Evolutionary conservation across 2,888 invertebrate genomes (phyloP).

Genomic region (Spisula solida): DNA sequence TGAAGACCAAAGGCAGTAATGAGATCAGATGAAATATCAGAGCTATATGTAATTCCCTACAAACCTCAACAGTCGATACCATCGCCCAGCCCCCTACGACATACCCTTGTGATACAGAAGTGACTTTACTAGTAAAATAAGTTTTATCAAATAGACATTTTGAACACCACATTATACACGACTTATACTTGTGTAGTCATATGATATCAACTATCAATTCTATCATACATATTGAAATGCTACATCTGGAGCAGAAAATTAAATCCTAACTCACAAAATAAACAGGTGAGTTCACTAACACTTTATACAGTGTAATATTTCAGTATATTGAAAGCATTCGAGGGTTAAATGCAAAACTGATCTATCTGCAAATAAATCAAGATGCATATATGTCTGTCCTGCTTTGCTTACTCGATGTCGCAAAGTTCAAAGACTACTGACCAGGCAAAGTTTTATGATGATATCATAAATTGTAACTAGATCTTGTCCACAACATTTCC

Average conservation of each 20-base stretch:
- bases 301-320: background rate
- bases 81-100: too few relatives aligned
- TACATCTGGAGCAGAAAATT: background rate
- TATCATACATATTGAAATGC: too few relatives aligned
- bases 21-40: too few relatives aligned
- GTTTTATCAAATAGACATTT: background rate
- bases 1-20: too few relatives aligned
- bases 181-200: background rate
- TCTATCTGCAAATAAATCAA: too few relatives aligned
- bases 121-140: too few relatives aligned
- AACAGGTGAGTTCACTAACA: background rate
- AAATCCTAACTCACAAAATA: background rate
- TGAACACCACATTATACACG: background rate
- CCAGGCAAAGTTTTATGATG: background rate
- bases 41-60: too few relatives aligned
- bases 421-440: conserved; percentile 17
- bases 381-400: too few relatives aligned
- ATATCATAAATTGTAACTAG: background rate
- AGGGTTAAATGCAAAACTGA: too few relatives aligned
- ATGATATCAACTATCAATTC: background rate
- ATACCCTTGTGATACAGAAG: too few relatives aligned
- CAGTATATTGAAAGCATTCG: background rate
- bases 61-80: too few relatives aligned
- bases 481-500: background rate
- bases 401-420: background rate